Evolutionary conservation across 2,113 vertebrate genomes (phyloP).

Genomic region (Heteronetta atricapilla): DNA sequence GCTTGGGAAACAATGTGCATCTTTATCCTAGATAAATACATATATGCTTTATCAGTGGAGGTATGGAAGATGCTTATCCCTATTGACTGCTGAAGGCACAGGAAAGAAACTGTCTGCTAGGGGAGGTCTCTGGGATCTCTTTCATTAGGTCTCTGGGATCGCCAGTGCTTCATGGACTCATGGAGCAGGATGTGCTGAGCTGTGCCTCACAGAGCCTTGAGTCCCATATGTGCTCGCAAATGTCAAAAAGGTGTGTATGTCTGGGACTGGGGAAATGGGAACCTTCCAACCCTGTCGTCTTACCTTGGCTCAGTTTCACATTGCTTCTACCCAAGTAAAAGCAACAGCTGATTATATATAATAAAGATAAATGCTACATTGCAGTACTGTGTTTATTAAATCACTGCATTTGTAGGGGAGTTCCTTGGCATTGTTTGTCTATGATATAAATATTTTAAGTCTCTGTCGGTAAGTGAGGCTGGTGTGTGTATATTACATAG

Average conservation of each 20-base stretch:
- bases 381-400: slow-evolving; percentile 77
- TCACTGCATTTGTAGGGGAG: slow-evolving; percentile 67
- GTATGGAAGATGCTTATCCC: neutral
- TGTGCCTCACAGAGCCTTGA: neutral
- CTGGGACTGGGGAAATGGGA: slow-evolving; percentile 18
- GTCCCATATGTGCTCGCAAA: neutral
- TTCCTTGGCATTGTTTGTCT: slow-evolving; percentile 77
- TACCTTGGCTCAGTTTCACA: slow-evolving; percentile 45
- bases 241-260: slow-evolving; percentile 37
- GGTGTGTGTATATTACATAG: slow-evolving; percentile 76
- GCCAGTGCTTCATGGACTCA: neutral
- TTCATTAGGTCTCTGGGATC: neutral
- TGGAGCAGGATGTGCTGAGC: neutral
- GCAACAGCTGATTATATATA: slow-evolving; percentile 67
- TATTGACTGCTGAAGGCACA: neutral
- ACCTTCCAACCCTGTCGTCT: slow-evolving; percentile 25
- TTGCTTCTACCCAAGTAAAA: slow-evolving; percentile 49
- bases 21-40: neutral
- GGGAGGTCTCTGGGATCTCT: neutral
- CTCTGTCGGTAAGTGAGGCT: slow-evolving; percentile 68
- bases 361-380: slow-evolving; percentile 70
- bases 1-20: neutral
- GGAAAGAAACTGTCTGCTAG: neutral
- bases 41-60: neutral
- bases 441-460: slow-evolving; percentile 81